Evolutionary conservation across 2,113 vertebrate genomes (phyloP).

Genomic region (Symphodus melops): DNA sequence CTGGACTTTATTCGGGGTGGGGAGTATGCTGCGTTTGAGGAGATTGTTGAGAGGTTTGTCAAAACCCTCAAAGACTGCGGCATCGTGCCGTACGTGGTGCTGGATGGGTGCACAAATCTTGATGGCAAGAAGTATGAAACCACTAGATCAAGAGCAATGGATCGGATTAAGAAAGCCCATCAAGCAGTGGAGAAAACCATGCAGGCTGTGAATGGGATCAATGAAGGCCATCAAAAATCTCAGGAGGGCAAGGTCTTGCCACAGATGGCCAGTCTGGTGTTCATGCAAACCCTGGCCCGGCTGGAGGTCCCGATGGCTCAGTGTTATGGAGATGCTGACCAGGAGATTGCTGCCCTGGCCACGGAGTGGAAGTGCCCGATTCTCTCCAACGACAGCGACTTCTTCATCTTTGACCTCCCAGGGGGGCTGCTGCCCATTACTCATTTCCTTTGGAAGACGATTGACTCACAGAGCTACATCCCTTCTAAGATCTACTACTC

Average conservation of each 20-base stretch:
- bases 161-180: slow-evolving; percentile 76
- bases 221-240: slow-evolving; percentile 72
- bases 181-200: slow-evolving; percentile 59
- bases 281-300: slow-evolving; percentile 83
- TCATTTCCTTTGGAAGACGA: slow-evolving; percentile 84
- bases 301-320: slow-evolving; percentile 85
- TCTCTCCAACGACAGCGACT: slow-evolving; percentile 90
- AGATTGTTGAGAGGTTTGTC: slow-evolving; percentile 79
- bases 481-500: slow-evolving; percentile 79
- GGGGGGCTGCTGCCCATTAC: slow-evolving; percentile 83
- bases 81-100: slow-evolving; percentile 85
- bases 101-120: slow-evolving; percentile 87
- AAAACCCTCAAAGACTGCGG: slow-evolving; percentile 78
- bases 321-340: slow-evolving; percentile 88
- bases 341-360: slow-evolving; percentile 87
- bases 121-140: slow-evolving; percentile 84
- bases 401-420: slow-evolving; percentile 87
- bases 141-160: slow-evolving; percentile 56
- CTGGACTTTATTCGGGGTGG: slow-evolving; percentile 86
- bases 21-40: slow-evolving; percentile 85
- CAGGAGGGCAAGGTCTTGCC: slow-evolving; percentile 76
- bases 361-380: slow-evolving; percentile 89
- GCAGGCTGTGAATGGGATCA: slow-evolving; percentile 66
- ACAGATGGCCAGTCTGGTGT: slow-evolving; percentile 78
- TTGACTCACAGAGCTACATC: slow-evolving; percentile 67